phyloP scores from a whole-genome alignment of 1,140 invertebrate species.

The Eupeodes corollae region DNA sequence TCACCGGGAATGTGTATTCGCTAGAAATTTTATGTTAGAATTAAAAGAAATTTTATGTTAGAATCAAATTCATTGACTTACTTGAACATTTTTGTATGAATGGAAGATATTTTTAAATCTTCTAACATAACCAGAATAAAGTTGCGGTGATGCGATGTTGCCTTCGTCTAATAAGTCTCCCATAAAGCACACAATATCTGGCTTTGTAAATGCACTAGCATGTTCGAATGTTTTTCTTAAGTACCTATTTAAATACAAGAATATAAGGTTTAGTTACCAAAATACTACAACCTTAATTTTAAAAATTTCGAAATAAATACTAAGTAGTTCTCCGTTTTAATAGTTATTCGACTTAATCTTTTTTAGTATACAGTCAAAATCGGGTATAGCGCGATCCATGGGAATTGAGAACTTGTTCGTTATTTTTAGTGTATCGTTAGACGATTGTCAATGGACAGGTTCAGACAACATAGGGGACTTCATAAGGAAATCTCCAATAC shows the following conservation, averaged over 20 bases:
- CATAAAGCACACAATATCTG: conserved; percentile 77
- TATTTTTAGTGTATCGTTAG: too few relatives aligned
- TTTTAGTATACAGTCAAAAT: not conserved
- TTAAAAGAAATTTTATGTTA: conserved; percentile 13
- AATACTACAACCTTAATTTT: not conserved
- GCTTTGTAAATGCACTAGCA: conserved; percentile 60
- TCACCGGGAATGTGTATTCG: conserved; percentile 83
- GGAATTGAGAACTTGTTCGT: too few relatives aligned
- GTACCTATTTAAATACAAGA: conserved; percentile 63
- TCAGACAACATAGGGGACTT: too few relatives aligned
- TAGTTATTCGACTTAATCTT: not conserved
- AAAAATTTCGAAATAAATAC: not conserved
- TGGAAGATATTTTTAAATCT: conserved; percentile 62
- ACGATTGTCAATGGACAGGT: too few relatives aligned
- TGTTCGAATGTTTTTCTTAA: conserved; percentile 63
- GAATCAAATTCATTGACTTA: conserved; percentile 18
- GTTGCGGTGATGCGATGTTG: conserved; percentile 53
- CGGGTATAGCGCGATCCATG: too few relatives aligned
- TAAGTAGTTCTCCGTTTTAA: not conserved
- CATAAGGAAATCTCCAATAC: too few relatives aligned
- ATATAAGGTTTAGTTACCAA: not conserved
- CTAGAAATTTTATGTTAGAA: conserved; percentile 41
- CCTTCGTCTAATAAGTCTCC: conserved; percentile 92
- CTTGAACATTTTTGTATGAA: conserved; percentile 43
- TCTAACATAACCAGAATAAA: conserved; percentile 58